A percentile compares a stretch with the other conserved stretches of the same genome.
Conservation (phyloP, 2,888 invertebrate genomes). For the Dicranocentrus wangi region DNA sequence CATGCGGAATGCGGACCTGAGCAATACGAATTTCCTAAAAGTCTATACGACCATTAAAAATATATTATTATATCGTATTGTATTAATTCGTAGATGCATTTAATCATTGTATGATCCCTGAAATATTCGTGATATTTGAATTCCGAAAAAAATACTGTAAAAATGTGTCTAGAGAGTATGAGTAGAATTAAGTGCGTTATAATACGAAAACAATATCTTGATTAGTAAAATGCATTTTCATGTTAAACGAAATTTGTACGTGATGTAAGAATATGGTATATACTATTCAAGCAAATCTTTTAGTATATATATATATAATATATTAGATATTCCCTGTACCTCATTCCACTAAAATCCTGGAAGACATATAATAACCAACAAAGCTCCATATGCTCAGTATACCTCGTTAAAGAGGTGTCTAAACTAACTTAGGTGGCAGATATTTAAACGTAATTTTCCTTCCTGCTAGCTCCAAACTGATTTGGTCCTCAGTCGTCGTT, state of each 20-base stretch:
- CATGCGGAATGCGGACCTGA: not conserved
- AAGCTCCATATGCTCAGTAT: too few species aligned
- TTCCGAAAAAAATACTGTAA: slow-evolving; percentile 19
- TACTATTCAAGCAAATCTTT: not conserved
- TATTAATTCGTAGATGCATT: slow-evolving; percentile 11
- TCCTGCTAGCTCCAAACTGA: too few species aligned
- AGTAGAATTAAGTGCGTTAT: not conserved
- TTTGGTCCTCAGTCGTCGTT: too few species aligned
- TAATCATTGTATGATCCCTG: slow-evolving; percentile 6
- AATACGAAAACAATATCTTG: too few species aligned
- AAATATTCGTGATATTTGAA: slow-evolving; percentile 48
- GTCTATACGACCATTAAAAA: too few species aligned
- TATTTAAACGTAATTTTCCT: too few species aligned
- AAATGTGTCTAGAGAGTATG: not conserved
- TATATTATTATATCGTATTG: not conserved
- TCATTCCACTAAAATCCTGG: slow-evolving; percentile 1
- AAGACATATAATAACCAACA: too few species aligned
- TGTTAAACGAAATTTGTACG: slow-evolving; percentile 9
- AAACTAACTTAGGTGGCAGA: too few species aligned
- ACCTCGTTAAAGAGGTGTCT: too few species aligned
- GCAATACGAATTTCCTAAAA: not conserved
- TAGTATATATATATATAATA: not conserved
- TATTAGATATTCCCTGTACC: not conserved
- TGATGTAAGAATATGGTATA: not conserved
- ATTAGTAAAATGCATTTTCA: too few species aligned